Evolutionary conservation across 2,888 invertebrate species (phyloP), one percentile per base, ranked within the genome.

Genomic region (Rugalucina vietnamica): DNA sequence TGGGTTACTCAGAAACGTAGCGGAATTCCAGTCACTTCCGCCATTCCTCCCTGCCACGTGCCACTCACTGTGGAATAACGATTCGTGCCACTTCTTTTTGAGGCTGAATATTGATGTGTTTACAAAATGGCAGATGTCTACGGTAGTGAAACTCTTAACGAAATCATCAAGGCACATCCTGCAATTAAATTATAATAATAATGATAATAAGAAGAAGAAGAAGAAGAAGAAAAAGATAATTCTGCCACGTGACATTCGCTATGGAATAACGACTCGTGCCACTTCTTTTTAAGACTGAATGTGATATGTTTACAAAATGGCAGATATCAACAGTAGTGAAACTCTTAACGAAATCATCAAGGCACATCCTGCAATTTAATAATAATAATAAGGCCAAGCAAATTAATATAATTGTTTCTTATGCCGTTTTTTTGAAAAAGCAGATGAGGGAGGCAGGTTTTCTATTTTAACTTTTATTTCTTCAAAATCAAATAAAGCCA

Each of bases 301-400:
- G 95, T 92, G 95, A 95, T 1, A 96, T 96, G 92, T 96, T 96
- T 85, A 96, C 95, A 82, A 96, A 93, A 82, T 96, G 96, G 84
- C 96, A 96, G 39, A 96, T 95, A 77, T 96, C 96, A 43, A 96
- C 93, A 88, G 96, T 96, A 1, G 96, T 96, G 93, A 96, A 96
- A 88, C 96, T 95, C 29, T 92, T 92, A 49, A 96, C 94, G 88
- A 96, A 96, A 90, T 96, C 96, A 75, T 96, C 96, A 91, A 96
- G 95, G 0, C 96, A 95, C 96, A 96, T 96, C 96, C 96, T 96
- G n/a, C n/a, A n/a, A n/a, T n/a, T n/a, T n/a, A n/a, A n/a, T n/a
- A n/a, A n/a, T n/a, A n/a, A n/a, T n/a, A n/a, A n/a, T n/a, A n/a
- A n/a, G n/a, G n/a, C n/a, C n/a, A n/a, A n/a, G n/a, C n/a, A n/a